Base-by-base conservation (phyloP, 2,797 vertebrate species). In the Numenius phaeopus region DNA sequence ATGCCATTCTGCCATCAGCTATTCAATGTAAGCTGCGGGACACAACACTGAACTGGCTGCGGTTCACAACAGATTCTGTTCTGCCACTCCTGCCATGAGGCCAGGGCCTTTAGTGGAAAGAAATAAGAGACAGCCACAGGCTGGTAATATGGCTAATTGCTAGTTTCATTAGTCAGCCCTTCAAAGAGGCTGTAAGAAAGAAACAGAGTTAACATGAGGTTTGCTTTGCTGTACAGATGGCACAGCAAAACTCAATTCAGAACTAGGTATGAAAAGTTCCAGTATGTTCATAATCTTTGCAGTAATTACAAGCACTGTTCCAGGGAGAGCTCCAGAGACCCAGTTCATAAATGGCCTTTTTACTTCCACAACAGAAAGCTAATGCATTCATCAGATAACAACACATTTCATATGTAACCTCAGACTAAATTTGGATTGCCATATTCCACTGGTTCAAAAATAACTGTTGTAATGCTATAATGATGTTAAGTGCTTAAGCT, bases 301-400 rank as follows among this genome's bases (percentile, higher is more conserved):
- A 5, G 37, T 24, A 32, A 52, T 40, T 20, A 34, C 19, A 81
- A 32, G 29, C 10, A 57, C 27, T 0, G 0, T 50, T 61, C 18
- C 57, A 40, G 19, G 11, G 19, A 66, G 9, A 57, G 59, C 65
- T 82, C 76, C n/a, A 78, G 49, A 47, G n/a, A 42, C 9, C 65
- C 32, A 23, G 32, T 10, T 44, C 5, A 4, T n/a, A 73, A 69
- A 42, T 17, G 14, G 4, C 47, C 26, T 5, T 71, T 57, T 52
- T 24, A 34, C 22, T 83, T 69, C 34, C 4, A 0, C 64, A 78
- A 69, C 26, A 85, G 30, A 79, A 12, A 75, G 40, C 49, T 37
- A 52, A 50, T 0, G 16, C 0, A 0, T 76, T 49, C 26, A n/a
- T n/a, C 73, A 80, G 62, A 70, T 59, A 73, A 44, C 8, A 10